Base-by-base conservation (phyloP, 2,113 vertebrate species). In the Antechinus flavipes region DNA sequence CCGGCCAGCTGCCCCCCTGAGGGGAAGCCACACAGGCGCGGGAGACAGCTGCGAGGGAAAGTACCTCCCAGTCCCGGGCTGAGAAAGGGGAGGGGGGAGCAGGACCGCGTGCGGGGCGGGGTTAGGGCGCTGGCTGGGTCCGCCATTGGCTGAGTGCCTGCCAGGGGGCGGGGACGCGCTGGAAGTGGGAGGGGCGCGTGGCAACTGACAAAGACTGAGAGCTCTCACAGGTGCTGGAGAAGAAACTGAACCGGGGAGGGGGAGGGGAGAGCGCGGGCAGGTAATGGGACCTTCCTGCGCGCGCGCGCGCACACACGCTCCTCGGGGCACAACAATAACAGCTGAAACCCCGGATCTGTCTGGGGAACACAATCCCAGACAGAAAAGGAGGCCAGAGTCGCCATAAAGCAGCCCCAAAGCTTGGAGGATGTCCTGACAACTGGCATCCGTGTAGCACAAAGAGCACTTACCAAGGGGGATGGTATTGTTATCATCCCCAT, bases 11-110 rank as follows among this genome's bases (percentile, higher is more conserved):
- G 89, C 91, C 93, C 90, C 93, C 89, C 68, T 90, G 94, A 96
- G 94, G 96, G 95, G 84, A 96, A 95, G 96, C 95, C 92, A 96
- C 97, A 95, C 96, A 95, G 61, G 96, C 89, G 55, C n/a, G 96
- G 22, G 55, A 61, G 89, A 92, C 96, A 68, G 93, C 94, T 92
- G 42, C 91, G 2, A 14, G 94, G 94, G 92, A 92, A 96, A 94
- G 91, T 8, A 42, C 90, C 95, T 97, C 94, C 16, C 93, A 42
- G 91, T 42, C 90, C 2, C 93, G 49, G 90, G 89, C 54, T 53
- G 90, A 93, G 35, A 93, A 93, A 90, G 47, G n/a, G 53, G 56
- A 50, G 49, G 2, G 91, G n/a, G 53, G 56, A 53, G 49, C 2
- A 12, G 93, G n/a, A 30, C 50, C 8, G 19, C n/a, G 7, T 8